Percentiles rank a stretch among this genome's conserved stretches.
Evolutionary conservation across 2,113 vertebrate genomes (phyloP).

Genomic region (Notothenia rossii): DNA sequence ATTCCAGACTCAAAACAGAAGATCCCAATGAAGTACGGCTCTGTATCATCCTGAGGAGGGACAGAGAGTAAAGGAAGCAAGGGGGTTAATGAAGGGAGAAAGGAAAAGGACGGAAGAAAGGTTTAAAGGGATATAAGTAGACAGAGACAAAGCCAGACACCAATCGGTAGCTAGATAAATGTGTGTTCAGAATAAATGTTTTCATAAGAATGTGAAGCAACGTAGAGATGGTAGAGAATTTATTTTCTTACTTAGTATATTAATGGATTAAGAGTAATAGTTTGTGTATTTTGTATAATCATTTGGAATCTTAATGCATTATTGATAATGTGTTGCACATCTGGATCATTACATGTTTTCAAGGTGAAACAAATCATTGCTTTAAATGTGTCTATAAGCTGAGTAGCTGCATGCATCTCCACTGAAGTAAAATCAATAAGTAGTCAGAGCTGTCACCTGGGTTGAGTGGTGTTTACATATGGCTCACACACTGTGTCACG

Average conservation of each 20-base stretch:
- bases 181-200: not conserved
- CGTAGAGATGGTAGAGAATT: not conserved
- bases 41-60: constrained; percentile 75
- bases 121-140: not conserved
- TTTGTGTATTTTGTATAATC: not conserved
- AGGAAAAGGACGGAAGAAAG: not conserved
- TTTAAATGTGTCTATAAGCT: not conserved
- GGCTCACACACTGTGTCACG: not conserved
- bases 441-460: not conserved
- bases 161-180: not conserved
- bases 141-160: not conserved
- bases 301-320: not conserved
- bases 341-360: not conserved
- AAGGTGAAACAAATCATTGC: not conserved
- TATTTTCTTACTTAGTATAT: not conserved
- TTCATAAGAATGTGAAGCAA: not conserved
- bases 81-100: not conserved
- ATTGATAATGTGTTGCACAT: not conserved
- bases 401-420: not conserved
- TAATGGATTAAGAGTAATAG: not conserved
- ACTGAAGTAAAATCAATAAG: constrained; percentile 8
- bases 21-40: constrained; percentile 82
- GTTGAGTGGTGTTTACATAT: not conserved
- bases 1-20: constrained; percentile 82
- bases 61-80: not conserved